These are phyloP conservation scores for Lomographa bimaculata DNA, from an alignment of 2,888 invertebrate genomes.

Conservation along the genomic window DNA sequence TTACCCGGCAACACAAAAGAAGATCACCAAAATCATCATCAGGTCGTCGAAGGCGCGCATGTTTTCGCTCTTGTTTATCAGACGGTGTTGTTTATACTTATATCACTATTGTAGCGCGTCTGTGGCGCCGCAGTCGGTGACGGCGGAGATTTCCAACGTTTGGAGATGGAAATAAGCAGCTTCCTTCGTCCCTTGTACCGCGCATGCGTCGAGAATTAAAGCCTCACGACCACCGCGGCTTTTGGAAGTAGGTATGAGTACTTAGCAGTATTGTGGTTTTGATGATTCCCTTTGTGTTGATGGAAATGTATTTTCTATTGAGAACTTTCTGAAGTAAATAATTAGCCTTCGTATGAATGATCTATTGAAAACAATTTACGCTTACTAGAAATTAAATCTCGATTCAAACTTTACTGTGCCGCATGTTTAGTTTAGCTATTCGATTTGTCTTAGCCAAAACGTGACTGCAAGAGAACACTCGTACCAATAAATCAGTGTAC, in stretches of 20 bases:
- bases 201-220: slow-evolving; percentile 31
- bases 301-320: no score
- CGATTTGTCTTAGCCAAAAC: no score
- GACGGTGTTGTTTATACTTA: slow-evolving; percentile 28
- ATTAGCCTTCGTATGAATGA: no score
- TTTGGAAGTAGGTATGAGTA: slow-evolving; percentile 7
- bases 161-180: slow-evolving; percentile 23
- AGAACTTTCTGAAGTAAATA: no score
- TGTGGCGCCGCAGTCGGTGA: slow-evolving; percentile 50
- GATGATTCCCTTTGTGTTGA: background rate
- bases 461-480: no score
- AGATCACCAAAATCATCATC: slow-evolving; percentile 12
- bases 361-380: no score
- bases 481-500: no score
- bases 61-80: background rate
- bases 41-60: slow-evolving; percentile 5
- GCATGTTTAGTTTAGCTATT: no score
- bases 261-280: slow-evolving; percentile 3
- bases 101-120: slow-evolving; percentile 40
- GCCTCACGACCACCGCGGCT: slow-evolving; percentile 12
- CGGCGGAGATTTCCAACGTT: slow-evolving; percentile 49
- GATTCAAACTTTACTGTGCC: no score
- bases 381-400: no score
- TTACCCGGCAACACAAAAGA: slow-evolving; percentile 24
- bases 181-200: slow-evolving; percentile 23